phyloP scores from a whole-genome alignment of 2,113 vertebrate species.

The Miniopterus natalensis region DNA sequence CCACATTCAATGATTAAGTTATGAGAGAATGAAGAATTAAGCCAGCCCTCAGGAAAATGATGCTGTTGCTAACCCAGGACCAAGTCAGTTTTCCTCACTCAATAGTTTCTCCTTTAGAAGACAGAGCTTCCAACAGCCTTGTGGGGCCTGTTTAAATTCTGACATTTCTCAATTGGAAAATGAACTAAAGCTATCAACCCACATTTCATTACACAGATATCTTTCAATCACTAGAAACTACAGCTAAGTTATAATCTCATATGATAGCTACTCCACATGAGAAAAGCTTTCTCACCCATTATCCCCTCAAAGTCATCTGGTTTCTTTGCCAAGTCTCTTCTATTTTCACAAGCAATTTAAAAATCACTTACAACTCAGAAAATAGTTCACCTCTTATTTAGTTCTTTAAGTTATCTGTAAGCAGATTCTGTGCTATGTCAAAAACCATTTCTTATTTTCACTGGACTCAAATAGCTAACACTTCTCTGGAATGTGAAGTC shows the following conservation, averaged over 20 bases:
- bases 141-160: background rate
- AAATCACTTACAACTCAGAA: conserved; percentile 66
- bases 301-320: background rate
- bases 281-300: conserved; percentile 1
- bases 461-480: background rate
- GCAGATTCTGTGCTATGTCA: background rate
- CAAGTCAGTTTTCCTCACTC: background rate
- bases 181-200: conserved; percentile 16
- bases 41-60: background rate
- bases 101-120: background rate
- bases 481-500: background rate
- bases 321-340: background rate
- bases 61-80: background rate
- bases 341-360: conserved; percentile 63
- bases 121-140: background rate
- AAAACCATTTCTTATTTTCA: conserved; percentile 54
- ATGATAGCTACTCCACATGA: background rate
- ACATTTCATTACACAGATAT: background rate
- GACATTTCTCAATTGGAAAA: conserved; percentile 49
- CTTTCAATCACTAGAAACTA: conserved; percentile 11
- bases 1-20: background rate
- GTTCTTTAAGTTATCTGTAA: conserved; percentile 55
- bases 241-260: conserved; percentile 35
- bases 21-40: background rate
- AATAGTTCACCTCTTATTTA: conserved; percentile 42